A percentile compares a stretch with the other conserved stretches of the same genome.
phyloP scores from a whole-genome alignment of 2,797 vertebrate genomes.

The Cephalopachus bancanus region DNA sequence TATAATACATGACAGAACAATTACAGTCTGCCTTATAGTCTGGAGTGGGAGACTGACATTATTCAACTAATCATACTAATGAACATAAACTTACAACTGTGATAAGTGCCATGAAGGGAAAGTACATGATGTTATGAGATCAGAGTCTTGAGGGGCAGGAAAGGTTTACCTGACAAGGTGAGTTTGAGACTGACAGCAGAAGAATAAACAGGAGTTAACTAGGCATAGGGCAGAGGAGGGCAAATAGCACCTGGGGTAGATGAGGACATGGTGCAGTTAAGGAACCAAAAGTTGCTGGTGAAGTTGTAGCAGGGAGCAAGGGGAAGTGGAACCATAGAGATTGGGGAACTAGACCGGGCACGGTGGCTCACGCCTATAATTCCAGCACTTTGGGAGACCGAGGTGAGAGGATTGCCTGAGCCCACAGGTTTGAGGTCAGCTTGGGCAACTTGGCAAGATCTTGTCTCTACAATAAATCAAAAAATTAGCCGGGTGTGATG shows the following conservation, averaged over 20 bases:
- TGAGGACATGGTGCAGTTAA: background rate
- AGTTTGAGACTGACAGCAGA: background rate
- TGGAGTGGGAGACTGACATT: background rate
- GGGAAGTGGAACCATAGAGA: background rate
- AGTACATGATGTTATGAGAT: background rate
- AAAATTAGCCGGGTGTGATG: too few relatives aligned
- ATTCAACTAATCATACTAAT: constrained; percentile 22
- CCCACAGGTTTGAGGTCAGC: too few relatives aligned
- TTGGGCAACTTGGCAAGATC: too few relatives aligned
- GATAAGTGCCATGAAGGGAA: background rate
- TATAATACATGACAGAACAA: background rate
- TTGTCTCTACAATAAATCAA: too few relatives aligned
- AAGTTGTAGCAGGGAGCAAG: background rate
- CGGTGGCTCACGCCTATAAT: too few relatives aligned
- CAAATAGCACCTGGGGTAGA: background rate
- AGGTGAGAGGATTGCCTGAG: too few relatives aligned
- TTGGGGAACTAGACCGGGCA: too few relatives aligned
- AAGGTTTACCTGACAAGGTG: background rate
- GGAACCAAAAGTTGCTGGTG: background rate
- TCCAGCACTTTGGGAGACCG: too few relatives aligned
- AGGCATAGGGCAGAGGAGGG: accelerated
- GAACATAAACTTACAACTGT: background rate
- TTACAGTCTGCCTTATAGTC: constrained; percentile 8
- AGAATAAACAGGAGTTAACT: background rate
- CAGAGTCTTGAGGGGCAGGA: background rate